These are phyloP conservation scores for Tetragnatha montana DNA, from an alignment of 2,888 invertebrate species.

Conservation along the genomic window DNA sequence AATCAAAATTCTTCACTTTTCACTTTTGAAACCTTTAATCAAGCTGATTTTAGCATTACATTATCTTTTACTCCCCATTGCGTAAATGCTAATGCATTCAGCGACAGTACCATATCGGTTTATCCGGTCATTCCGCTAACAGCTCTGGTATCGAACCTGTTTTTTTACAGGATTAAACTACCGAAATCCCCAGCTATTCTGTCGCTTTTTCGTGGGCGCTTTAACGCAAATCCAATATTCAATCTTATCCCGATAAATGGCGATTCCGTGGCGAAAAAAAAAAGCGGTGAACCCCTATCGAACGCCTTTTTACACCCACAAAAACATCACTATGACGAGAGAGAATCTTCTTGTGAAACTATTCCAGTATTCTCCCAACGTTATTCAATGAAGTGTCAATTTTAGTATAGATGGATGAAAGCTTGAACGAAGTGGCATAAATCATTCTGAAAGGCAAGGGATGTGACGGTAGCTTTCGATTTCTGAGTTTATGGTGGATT, in stretches of 20 bases:
- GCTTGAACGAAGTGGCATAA: constrained; percentile 54
- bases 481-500: constrained; percentile 14
- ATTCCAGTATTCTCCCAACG: constrained; percentile 27
- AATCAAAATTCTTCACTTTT: no score
- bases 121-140: constrained; percentile 40
- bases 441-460: constrained; percentile 38
- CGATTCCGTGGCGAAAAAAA: constrained; percentile 17
- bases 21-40: no score
- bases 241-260: constrained; percentile 45
- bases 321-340: constrained; percentile 7
- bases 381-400: constrained; percentile 61
- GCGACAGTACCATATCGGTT: constrained; percentile 30
- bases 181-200: constrained; percentile 31
- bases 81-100: constrained; percentile 16
- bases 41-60: no score
- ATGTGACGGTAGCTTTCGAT: constrained; percentile 42
- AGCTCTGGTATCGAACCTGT: constrained; percentile 27
- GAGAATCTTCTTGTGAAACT: not conserved
- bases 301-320: not conserved
- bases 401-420: constrained; percentile 59
- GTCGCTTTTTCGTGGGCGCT: constrained; percentile 7
- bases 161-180: constrained; percentile 29
- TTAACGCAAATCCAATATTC: constrained; percentile 55
- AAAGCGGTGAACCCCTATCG: constrained; percentile 26
- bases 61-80: not conserved